Evolutionary conservation across 2,113 vertebrate species (phyloP).

Genomic region (Stercorarius parasiticus): DNA sequence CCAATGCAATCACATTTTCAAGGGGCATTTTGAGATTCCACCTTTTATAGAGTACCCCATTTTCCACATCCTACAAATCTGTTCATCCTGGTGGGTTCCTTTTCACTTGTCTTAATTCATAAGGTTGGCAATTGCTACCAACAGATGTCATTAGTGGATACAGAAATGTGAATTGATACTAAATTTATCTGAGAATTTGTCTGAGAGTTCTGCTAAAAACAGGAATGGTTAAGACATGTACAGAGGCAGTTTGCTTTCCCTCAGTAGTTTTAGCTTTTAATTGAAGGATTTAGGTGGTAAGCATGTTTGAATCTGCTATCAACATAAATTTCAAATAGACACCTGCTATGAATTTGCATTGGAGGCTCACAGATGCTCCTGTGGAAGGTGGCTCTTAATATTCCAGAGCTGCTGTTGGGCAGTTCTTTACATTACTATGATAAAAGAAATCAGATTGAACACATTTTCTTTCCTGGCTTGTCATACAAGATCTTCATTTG

Average conservation of each 20-base stretch:
- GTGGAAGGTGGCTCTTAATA: background rate
- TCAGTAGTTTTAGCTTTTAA: background rate
- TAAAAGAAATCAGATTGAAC: background rate
- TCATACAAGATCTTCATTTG: background rate
- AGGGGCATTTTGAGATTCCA: background rate
- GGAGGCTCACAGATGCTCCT: background rate
- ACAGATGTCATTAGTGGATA: background rate
- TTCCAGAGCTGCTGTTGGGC: background rate
- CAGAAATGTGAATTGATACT: background rate
- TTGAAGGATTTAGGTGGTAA: background rate
- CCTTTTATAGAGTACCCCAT: accelerated
- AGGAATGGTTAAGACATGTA: background rate
- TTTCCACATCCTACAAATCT: background rate
- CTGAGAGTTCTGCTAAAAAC: background rate
- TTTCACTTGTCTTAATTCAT: background rate
- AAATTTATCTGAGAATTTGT: background rate
- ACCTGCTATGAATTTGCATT: background rate
- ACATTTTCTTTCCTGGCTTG: background rate
- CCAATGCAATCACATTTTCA: background rate
- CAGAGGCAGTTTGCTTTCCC: background rate
- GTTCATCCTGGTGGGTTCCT: background rate
- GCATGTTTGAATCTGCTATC: background rate
- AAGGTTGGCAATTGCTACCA: background rate
- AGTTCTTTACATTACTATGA: background rate
- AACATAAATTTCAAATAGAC: background rate